A percentile compares a stretch with the other conserved stretches of the same genome.
phyloP scores from a whole-genome alignment of 2,797 vertebrate genomes.

The Mycteria americana region DNA sequence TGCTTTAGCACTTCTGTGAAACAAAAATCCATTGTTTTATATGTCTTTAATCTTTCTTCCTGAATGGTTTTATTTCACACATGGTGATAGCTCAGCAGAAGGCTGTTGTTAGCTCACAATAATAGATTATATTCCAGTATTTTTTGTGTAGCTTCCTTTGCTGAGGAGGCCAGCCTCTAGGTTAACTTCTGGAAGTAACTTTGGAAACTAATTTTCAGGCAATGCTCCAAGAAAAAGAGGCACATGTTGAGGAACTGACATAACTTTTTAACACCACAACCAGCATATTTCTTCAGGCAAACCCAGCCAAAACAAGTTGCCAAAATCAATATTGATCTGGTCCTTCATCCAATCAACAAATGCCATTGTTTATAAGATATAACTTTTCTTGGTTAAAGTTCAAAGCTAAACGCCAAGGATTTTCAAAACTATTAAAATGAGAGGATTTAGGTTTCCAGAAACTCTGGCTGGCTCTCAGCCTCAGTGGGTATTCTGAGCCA shows the following conservation, averaged over 20 bases:
- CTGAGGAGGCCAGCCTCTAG: conserved; percentile 66
- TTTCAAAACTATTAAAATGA: conserved; percentile 85
- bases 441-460: conserved; percentile 78
- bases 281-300: conserved; percentile 78
- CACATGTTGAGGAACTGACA: conserved; percentile 86
- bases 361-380: conserved; percentile 94
- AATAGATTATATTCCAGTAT: conserved; percentile 47
- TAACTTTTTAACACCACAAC: conserved; percentile 86
- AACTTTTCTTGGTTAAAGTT: conserved; percentile 94
- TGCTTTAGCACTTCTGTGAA: neutral
- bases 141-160: conserved; percentile 68
- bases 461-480: conserved; percentile 70
- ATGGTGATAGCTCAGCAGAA: conserved; percentile 15
- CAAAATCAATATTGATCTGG: conserved; percentile 87
- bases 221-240: conserved; percentile 79
- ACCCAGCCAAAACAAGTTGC: conserved; percentile 77
- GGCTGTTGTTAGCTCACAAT: conserved; percentile 21
- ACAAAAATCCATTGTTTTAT: neutral
- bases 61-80: conserved; percentile 28
- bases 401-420: conserved; percentile 91
- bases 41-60: neutral
- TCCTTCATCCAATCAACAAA: conserved; percentile 89
- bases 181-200: conserved; percentile 80
- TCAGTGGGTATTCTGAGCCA: conserved; percentile 64
- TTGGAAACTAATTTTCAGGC: conserved; percentile 78